Evolutionary conservation across 2,113 vertebrate genomes (phyloP), one percentile per base, ranked within the genome.

Genomic region (Triplophysa tibetana): DNA sequence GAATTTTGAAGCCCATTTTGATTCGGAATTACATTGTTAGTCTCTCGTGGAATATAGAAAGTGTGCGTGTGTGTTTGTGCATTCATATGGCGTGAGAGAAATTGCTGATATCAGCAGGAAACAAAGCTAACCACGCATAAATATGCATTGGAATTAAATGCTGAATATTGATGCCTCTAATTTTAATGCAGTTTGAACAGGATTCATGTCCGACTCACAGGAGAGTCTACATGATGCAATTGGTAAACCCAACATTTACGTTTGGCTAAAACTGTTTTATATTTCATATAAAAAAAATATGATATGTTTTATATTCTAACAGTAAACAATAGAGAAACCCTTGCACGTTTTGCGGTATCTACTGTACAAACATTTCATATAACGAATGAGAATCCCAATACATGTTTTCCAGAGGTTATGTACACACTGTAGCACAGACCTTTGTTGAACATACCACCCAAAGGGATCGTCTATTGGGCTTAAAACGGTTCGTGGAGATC

Each of bases 101-200:
- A 83, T 87, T 86, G 77, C 75, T 84, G 81, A 90, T 82, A 79
- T 65, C 69, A 72, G 38, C 81, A 88, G 79, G 82, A 83, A 84
- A 80, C 75, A 81, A 70, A 72, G 26, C 64, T 79, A 81, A 78
- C 62, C 86, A 24, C 81, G 83, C 86, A 91, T 89, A 82, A 9
- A 88, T 85, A 86, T 83, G 29, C 80, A 86, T 64, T 38, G 23
- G 61, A 72, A 76, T 62, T 56, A 7, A 19, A 16, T 38, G 43
- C 67, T 83, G 75, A 82, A 83, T 86, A 85, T 82, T 79, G 81
- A 81, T 54, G 26, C 81, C 82, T 84, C 83, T 75, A 68, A 65
- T 65, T 58, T 63, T 61, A 78, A 65, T 70, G 54, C 50, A 17
- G 60, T 24, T 19, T 29, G 50, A 79, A 62, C 21, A 63, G 23